Evolutionary conservation across 1,140 invertebrate genomes (phyloP).

Genomic region (Drosophila kanapiae): DNA sequence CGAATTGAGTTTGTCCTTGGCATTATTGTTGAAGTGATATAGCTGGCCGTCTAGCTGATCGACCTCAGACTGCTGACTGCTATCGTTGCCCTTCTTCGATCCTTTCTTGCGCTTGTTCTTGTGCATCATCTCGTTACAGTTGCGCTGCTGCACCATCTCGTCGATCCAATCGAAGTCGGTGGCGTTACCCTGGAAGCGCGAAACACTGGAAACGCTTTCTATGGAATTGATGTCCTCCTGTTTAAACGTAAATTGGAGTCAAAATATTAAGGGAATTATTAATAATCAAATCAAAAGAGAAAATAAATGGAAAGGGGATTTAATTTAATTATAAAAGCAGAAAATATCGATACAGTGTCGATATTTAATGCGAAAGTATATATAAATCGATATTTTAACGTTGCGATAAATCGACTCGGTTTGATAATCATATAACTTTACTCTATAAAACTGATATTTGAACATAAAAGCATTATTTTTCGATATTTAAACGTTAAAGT

Average conservation of each 20-base stretch:
- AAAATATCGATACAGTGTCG: no score
- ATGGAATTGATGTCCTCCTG: conserved; percentile 83
- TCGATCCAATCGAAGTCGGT: conserved; percentile 76
- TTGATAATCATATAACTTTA: no score
- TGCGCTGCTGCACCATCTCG: conserved; percentile 63
- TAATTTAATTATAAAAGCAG: no score
- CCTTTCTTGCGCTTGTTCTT: conserved; percentile 77
- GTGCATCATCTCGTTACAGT: conserved; percentile 60
- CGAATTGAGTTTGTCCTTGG: conserved; percentile 38
- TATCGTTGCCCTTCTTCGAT: conserved; percentile 56
- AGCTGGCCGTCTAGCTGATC: conserved; percentile 74
- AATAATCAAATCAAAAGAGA: neutral
- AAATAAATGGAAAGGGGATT: no score
- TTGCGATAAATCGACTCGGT: no score
- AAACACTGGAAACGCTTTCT: conserved; percentile 73
- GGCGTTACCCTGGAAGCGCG: conserved; percentile 34
- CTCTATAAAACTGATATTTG: no score
- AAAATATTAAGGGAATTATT: neutral
- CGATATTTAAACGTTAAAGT: no score
- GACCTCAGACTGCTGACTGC: conserved; percentile 24
- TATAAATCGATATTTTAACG: no score
- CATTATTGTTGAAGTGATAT: conserved; percentile 36
- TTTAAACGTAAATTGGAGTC: neutral
- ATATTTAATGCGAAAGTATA: no score
- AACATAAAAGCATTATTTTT: no score